phyloP scores from a whole-genome alignment of 2,888 invertebrate genomes.

The Fragum sueziense region DNA sequence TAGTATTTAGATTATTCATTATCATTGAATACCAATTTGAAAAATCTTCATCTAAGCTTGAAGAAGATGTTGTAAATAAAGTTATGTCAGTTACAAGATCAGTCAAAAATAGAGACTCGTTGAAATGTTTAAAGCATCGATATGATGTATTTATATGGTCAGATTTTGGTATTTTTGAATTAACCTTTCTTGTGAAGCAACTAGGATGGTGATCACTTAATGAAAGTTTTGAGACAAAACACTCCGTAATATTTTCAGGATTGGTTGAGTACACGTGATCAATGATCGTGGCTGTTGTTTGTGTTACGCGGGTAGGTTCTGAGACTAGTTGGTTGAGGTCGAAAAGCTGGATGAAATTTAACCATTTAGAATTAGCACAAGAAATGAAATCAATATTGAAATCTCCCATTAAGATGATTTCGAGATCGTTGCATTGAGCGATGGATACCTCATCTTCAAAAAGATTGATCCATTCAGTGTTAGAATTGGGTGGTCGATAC shows the following conservation, averaged over 20 bases:
- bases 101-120: no score
- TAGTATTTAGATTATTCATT: neutral
- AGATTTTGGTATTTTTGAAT: neutral
- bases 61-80: neutral
- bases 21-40: neutral
- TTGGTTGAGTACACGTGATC: no score
- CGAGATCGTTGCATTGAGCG: conserved; percentile 1
- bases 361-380: conserved; percentile 17
- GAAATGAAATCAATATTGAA: conserved; percentile 1
- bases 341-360: conserved; percentile 7
- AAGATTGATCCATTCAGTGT: conserved; percentile 12
- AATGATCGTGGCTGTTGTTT: neutral
- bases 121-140: no score
- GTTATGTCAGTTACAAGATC: no score
- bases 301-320: conserved; percentile 14
- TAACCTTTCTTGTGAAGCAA: no score
- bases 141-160: no score
- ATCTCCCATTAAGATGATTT: conserved; percentile 14
- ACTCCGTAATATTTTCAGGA: no score
- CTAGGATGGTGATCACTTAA: no score
- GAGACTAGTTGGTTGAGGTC: conserved; percentile 5
- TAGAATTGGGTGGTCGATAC: conserved; percentile 15
- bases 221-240: conserved; percentile 1
- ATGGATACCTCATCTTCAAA: conserved; percentile 1
- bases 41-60: no score